Evolutionary conservation across 2,113 vertebrate genomes (phyloP).

Genomic region (Heterochromis multidens): DNA sequence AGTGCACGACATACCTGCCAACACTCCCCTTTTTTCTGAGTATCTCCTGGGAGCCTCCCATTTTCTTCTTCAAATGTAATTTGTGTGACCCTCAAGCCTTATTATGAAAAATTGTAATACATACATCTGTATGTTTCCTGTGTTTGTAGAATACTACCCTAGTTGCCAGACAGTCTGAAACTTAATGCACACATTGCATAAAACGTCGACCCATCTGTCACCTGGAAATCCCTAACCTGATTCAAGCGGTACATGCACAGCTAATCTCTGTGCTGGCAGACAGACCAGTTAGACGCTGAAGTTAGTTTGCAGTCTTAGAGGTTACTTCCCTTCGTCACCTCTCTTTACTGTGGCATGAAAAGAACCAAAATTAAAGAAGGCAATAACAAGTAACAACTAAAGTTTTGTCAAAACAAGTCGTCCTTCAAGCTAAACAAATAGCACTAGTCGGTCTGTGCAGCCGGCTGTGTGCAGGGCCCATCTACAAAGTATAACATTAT

Average conservation of each 20-base stretch:
- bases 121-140: too few species aligned
- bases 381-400: neutral
- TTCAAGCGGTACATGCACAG: neutral
- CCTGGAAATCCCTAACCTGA: neutral
- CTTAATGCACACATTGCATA: neutral
- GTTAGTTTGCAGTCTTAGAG: neutral
- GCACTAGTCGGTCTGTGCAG: neutral
- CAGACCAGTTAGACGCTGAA: neutral
- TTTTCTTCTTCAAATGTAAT: too few species aligned
- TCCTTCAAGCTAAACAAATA: neutral
- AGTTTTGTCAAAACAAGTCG: neutral
- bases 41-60: too few species aligned
- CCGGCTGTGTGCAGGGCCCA: neutral
- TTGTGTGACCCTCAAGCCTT: too few species aligned
- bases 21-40: too few species aligned
- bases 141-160: too few species aligned
- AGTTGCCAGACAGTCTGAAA: too few species aligned
- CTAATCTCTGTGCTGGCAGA: neutral
- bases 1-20: too few species aligned
- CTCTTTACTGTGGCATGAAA: accelerated
- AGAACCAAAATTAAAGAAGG: neutral
- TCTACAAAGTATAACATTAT: neutral
- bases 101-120: too few species aligned
- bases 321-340: neutral
- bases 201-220: neutral